Percentiles rank a stretch among this genome's conserved stretches.
Evolutionary conservation across 2,113 vertebrate species (phyloP).

Genomic region (Condylura cristata): DNA sequence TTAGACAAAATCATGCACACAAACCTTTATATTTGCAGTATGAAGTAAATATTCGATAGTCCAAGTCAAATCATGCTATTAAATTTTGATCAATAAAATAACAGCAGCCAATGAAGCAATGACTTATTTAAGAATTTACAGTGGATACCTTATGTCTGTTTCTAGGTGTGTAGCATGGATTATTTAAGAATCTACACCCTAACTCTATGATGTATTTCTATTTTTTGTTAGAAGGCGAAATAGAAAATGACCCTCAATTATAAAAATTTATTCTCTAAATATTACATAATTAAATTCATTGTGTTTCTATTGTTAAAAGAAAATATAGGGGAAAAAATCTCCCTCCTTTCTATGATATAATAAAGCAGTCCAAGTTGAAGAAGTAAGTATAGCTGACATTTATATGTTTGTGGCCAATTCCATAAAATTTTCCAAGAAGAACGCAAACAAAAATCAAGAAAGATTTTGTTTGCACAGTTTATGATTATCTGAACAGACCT

Average conservation of each 20-base stretch:
- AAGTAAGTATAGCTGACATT: background rate
- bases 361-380: background rate
- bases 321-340: background rate
- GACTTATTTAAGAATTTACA: background rate
- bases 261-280: background rate
- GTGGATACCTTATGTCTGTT: background rate
- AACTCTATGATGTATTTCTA: background rate
- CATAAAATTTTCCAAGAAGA: background rate
- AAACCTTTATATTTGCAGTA: background rate
- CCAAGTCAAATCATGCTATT: background rate
- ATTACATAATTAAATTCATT: background rate
- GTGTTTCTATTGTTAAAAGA: background rate
- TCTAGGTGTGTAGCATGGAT: background rate
- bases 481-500: background rate
- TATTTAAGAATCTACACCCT: background rate
- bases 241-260: background rate
- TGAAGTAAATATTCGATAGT: background rate
- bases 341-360: background rate
- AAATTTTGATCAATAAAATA: slow-evolving; percentile 33
- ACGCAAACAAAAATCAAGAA: background rate
- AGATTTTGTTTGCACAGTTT: background rate
- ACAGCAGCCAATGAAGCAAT: background rate
- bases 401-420: background rate
- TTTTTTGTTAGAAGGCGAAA: background rate
- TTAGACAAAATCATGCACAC: background rate